Conservation (phyloP, 2,113 vertebrate genomes). For the Scalopus aquaticus region DNA sequence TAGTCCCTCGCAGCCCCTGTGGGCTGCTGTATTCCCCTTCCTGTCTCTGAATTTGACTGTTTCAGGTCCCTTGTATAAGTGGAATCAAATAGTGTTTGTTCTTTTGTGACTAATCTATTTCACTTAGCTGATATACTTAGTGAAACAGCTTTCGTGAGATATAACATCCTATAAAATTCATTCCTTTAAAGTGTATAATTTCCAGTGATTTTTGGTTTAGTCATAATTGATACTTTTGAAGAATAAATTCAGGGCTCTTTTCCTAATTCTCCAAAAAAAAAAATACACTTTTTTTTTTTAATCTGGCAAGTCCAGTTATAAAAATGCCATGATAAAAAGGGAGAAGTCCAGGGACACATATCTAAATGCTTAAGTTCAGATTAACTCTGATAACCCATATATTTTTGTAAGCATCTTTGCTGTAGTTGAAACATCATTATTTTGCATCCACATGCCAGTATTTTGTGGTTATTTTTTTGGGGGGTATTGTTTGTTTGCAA, state of each 20-base stretch:
- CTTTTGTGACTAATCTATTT: not conserved
- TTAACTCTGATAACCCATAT: not conserved
- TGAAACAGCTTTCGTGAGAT: not conserved
- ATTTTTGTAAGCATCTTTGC: not conserved
- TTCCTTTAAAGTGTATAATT: not conserved
- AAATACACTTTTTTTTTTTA: not conserved
- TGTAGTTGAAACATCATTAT: not conserved
- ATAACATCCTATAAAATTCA: not conserved
- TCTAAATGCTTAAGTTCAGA: not conserved
- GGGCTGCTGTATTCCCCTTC: not conserved
- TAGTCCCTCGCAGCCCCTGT: too few relatives aligned
- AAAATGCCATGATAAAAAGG: conserved; percentile 13
- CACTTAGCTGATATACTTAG: not conserved
- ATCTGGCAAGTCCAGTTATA: not conserved
- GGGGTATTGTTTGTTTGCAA: not conserved
- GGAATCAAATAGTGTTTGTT: not conserved
- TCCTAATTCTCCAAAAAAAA: not conserved
- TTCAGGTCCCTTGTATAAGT: not conserved
- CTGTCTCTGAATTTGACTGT: not conserved
- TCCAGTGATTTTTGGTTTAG: not conserved
- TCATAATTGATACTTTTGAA: not conserved
- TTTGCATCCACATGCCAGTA: not conserved
- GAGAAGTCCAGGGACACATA: not conserved
- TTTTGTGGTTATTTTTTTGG: not conserved
- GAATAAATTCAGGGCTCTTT: not conserved